These are phyloP conservation scores for Himantopus leucocephalus DNA, from an alignment of 2,113 vertebrate genomes.

Conservation along the genomic window DNA sequence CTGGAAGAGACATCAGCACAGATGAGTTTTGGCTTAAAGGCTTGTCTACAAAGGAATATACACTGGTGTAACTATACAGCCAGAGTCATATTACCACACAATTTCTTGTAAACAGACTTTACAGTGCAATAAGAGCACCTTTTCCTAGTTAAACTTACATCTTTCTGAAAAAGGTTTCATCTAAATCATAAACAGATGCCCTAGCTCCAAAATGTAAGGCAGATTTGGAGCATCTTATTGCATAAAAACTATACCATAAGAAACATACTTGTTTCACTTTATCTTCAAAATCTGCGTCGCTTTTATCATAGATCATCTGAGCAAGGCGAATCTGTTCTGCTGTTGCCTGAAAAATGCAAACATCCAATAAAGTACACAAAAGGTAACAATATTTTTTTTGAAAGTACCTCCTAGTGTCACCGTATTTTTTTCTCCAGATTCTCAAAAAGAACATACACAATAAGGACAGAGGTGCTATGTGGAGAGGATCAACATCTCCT, in stretches of 20 bases:
- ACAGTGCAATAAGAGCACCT: neutral
- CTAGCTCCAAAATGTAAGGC: neutral
- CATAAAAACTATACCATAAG: neutral
- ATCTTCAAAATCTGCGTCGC: slow-evolving; percentile 93
- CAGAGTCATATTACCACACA: neutral
- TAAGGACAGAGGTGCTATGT: neutral
- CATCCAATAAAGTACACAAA: neutral
- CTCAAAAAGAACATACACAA: neutral
- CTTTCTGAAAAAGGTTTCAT: neutral
- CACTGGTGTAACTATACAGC: neutral
- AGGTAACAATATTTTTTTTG: neutral
- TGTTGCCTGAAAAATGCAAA: slow-evolving; percentile 84
- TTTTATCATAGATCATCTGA: slow-evolving; percentile 97
- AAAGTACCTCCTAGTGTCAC: neutral
- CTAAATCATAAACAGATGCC: neutral
- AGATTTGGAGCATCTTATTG: neutral
- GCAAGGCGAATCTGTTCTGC: slow-evolving; percentile 98
- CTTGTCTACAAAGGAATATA: neutral
- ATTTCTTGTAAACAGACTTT: neutral
- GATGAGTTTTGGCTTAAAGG: neutral
- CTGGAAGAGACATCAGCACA: neutral
- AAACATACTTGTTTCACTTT: slow-evolving; percentile 93
- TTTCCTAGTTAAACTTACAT: neutral
- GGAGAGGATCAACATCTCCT: neutral
- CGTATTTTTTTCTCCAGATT: neutral